Evolutionary conservation across 2,888 invertebrate species (phyloP), one percentile per base, ranked within the genome.

Genomic region (Amorpha juglandis): DNA sequence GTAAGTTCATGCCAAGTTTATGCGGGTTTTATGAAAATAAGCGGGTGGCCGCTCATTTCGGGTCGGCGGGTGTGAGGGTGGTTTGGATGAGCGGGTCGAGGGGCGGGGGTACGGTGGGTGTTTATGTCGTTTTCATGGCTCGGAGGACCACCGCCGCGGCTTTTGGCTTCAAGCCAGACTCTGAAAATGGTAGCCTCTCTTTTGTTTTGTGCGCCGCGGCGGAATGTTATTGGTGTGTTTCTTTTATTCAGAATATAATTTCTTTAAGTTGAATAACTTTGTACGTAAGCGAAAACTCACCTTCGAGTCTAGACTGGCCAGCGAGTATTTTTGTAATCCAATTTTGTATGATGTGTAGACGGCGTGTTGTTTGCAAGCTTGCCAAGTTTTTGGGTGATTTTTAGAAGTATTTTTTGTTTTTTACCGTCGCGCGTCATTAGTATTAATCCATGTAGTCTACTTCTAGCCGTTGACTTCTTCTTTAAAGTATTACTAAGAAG

Each of bases 11-110:
- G 82, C 78, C 72, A 81, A 81, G 82, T 90, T 91, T 90, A 91
- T 89, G 85, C 80, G 80, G 87, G 86, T 90, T 90, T 91, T 91
- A 91, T 91, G 91, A 91, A 91, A 91, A 91, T 91, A 91, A 90
- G 91, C 87, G 92, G 91, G 88, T 71, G 90, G 84, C 91, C 92
- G 86, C 91, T 92, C 91, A 92, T 91, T 91, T 90, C 74, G 84
- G 90, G 89, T 89, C 80, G 81, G 78, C 78, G 79, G 79, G 76
- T 71, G 74, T 78, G 78, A 74, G 73, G 73, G 71, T 67, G 70
- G 74, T 77, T 27, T n/a, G 42, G 70, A 73, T 27, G 27, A 1
- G 27, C 27, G 27, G 73, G 73, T 70, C 74, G 69, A 66, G 72
- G 78, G 78, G 82, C 0, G 55, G 16, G n/a, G 55, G 55, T 1